Evolutionary conservation across 2,888 invertebrate genomes (phyloP), one percentile per base, ranked within the genome.

Genomic region (Leptodirus hochenwartii): DNA sequence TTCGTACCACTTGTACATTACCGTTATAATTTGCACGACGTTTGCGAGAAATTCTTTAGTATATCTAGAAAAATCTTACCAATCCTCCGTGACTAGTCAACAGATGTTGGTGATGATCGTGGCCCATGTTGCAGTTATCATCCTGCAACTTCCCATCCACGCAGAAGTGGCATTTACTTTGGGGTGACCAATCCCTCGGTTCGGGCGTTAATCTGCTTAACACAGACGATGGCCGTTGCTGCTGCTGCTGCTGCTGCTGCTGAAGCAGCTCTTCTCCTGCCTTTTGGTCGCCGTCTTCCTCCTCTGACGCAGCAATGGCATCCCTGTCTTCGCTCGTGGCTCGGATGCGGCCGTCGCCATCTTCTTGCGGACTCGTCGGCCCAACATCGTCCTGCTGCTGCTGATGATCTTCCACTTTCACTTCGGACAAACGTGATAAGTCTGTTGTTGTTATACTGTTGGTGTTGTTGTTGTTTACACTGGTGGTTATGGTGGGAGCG

Each of bases 151-250:
- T 72, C 59, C 71, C 72, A 65, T 71, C 69, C 54, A 71, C 73
- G 58, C 81, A 82, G 59, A 81, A 80, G 65, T 77, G 73, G 59
- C 81, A 82, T 65, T 80, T 79, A 45, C 47, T 51, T 54, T 74
- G 66, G 44, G 81, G 81, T 55, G 72, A 75, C 81, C 81, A 82
- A 55, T 81, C 81, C 50, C 46, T 49, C 34, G 48, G 40, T 41
- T 47, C 58, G 50, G 50, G 49, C n/a, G n/a, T n/a, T n/a, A n/a
- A n/a, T 37, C 28, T 25, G 32, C 32, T 23, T 26, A 28, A 32
- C 31, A 33, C 43, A 41, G 31, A 37, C 32, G 29, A 31, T 38
- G 32, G 34, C 37, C 25, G 27, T 10, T 15, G 31, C 16, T 23
- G 13, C 22, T 25, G 26, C 29, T 6, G 5, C 17, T 10, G 16